Base-by-base conservation (phyloP, 2,797 vertebrate genomes). In the Cygnus olor region DNA sequence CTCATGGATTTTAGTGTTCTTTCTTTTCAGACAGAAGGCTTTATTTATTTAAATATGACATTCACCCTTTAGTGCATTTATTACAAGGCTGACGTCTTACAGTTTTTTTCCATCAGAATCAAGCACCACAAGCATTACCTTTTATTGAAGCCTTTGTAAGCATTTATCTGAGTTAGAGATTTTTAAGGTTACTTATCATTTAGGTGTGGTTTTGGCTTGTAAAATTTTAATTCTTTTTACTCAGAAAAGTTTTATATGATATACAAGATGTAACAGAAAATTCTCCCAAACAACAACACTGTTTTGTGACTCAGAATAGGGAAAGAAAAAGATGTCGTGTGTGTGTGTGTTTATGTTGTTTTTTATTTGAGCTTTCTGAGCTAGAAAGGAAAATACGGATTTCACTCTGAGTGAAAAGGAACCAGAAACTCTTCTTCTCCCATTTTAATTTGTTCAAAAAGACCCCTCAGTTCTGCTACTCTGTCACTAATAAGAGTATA, bases 41-140 rank as follows among this genome's bases (percentile, higher is more conserved):
- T 95, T 96, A 96, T 96, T 95, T 95, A 92, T 95, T 95, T 95
- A 93, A 96, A 95, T 94, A 82, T 92, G 93, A 79, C 72, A 95
- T 96, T 97, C 95, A 94, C 80, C 92, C 82, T 93, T 95, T 95
- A 91, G 63, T 88, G 89, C 87, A 91, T 94, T 95, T 95, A 97
- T 95, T 95, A 81, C 87, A 68, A 71, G 73, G 56, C 64, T 96
- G 95, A 93, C 92, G 96, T 96, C 95, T 96, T 80, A 77, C 76
- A 61, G 1, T 85, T 94, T 84, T 91, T 95, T 76, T 21, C 45
- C 30, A 86, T 91, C 78, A 74, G 77, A 93, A 81, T 84, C 82
- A 91, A 89, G 72, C 58, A 88, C 53, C 47, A 86, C 83, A 71
- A 93, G 70, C 92, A 93, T 96, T 95, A 95, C 94, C 77, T 96